Evolutionary conservation across 2,113 vertebrate genomes (phyloP).

Genomic region (Herpailurus yagouaroundi): DNA sequence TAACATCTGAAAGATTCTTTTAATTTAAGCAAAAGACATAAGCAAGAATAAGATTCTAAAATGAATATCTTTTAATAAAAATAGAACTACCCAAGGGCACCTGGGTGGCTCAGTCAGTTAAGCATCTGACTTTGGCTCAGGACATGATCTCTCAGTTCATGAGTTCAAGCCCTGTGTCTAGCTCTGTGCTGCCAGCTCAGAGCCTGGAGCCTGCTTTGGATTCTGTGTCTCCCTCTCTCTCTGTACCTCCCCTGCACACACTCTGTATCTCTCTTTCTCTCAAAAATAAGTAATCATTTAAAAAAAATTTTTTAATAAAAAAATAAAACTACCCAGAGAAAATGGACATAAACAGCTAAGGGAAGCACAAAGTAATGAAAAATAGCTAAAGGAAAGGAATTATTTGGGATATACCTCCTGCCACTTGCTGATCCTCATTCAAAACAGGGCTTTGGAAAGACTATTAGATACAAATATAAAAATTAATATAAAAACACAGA

Average conservation of each 20-base stretch:
- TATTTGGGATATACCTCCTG: not conserved
- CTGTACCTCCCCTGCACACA: too few species aligned
- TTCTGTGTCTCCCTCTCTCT: too few species aligned
- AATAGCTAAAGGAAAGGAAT: not conserved
- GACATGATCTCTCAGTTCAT: too few species aligned
- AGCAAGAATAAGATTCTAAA: not conserved
- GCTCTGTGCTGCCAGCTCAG: too few species aligned
- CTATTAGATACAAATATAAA: not conserved
- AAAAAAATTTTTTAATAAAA: not conserved
- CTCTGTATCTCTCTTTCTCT: too few species aligned
- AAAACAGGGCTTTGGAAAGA: not conserved
- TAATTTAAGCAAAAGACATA: conserved; percentile 19
- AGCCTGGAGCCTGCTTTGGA: too few species aligned
- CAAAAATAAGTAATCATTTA: too few species aligned
- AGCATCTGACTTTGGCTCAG: too few species aligned
- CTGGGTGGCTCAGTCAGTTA: too few species aligned
- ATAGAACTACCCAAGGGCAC: not conserved
- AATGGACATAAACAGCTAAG: not conserved
- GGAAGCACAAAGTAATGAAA: not conserved
- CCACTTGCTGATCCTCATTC: not conserved
- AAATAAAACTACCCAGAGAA: conserved; percentile 31
- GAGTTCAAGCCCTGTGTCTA: too few species aligned
- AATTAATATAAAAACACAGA: not conserved
- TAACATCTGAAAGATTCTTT: conserved; percentile 35
- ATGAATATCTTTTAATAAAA: conserved; percentile 25